phyloP scores from a whole-genome alignment of 2,113 vertebrate species.

The Fregata magnificens region DNA sequence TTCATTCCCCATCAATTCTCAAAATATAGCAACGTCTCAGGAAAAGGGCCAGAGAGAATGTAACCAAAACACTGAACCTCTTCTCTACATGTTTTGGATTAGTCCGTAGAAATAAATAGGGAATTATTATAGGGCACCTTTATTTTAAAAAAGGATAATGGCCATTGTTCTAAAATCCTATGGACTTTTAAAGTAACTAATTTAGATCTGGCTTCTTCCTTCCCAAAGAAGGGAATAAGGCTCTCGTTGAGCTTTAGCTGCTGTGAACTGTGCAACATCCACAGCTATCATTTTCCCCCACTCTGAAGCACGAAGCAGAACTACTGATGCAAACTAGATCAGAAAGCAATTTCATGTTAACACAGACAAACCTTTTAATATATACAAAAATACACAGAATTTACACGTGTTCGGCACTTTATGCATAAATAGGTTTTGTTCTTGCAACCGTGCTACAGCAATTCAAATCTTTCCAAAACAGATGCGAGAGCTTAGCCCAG shows the following conservation, averaged over 20 bases:
- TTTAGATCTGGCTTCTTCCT: neutral
- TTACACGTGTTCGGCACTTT: slow-evolving; percentile 22
- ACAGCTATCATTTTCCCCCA: neutral
- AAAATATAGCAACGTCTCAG: neutral
- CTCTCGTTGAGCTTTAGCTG: neutral
- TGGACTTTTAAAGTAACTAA: neutral
- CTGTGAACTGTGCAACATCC: neutral
- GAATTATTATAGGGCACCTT: neutral
- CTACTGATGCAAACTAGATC: slow-evolving; percentile 6
- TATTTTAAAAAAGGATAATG: neutral
- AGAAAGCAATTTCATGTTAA: slow-evolving; percentile 3
- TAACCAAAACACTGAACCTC: neutral
- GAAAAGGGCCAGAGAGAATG: neutral
- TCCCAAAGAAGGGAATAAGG: neutral
- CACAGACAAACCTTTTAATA: slow-evolving; percentile 16
- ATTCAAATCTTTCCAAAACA: neutral
- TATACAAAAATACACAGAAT: neutral
- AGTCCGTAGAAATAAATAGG: neutral
- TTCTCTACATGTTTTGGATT: neutral
- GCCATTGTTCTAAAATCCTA: neutral
- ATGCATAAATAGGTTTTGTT: neutral
- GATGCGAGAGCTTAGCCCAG: neutral
- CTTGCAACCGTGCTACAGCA: neutral
- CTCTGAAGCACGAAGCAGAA: neutral
- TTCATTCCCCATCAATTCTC: neutral